Evolutionary conservation across 2,888 invertebrate genomes (phyloP).

Genomic region (Idaea dimidiata): DNA sequence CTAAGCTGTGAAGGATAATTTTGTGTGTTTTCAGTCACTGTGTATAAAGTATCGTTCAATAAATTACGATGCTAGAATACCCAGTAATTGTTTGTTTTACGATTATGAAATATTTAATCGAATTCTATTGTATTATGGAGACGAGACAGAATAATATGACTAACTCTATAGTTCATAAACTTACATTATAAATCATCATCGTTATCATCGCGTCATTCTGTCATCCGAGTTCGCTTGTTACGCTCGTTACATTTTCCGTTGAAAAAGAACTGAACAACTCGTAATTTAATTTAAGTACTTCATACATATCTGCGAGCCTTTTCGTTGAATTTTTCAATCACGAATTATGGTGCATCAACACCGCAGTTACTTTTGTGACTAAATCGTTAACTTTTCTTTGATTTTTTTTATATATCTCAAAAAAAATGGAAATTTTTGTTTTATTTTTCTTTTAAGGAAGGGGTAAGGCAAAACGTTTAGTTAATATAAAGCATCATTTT

Average conservation of each 20-base stretch:
- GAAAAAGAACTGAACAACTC: constrained; percentile 28
- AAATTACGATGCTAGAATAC: too few species aligned
- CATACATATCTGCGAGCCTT: constrained; percentile 35
- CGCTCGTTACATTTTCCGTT: constrained; percentile 15
- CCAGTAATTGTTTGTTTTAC: not conserved
- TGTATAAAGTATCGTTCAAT: too few species aligned
- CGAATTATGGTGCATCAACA: constrained; percentile 10
- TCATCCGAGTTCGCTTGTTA: constrained; percentile 18
- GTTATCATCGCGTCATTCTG: constrained; percentile 10
- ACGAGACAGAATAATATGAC: not conserved
- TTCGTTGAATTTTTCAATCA: constrained; percentile 29
- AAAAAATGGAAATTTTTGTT: too few species aligned
- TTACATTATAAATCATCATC: constrained; percentile 3
- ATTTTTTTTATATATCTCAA: too few species aligned
- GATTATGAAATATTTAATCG: constrained; percentile 8
- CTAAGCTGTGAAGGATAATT: too few species aligned
- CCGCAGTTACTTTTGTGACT: too few species aligned
- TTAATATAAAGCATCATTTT: too few species aligned
- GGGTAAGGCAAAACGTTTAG: too few species aligned
- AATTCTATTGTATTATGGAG: not conserved
- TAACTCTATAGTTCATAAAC: not conserved
- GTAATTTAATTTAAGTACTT: constrained; percentile 22
- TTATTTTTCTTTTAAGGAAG: too few species aligned
- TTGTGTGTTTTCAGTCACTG: too few species aligned
- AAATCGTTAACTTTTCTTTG: too few species aligned